These are phyloP conservation scores for Lamellibrachia luymesi DNA, from an alignment of 1,140 invertebrate genomes.

Conservation along the genomic window DNA sequence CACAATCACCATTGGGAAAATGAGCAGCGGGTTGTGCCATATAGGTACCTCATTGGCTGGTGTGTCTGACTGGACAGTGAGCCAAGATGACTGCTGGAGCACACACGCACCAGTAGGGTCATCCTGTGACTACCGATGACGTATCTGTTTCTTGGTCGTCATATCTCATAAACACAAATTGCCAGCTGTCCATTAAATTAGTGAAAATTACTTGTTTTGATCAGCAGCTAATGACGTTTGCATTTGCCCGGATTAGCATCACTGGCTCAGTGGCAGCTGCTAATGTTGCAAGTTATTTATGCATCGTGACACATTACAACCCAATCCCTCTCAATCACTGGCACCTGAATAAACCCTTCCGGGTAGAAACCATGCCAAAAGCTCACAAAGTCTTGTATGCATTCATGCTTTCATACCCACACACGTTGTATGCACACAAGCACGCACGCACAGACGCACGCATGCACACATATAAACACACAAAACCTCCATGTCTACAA, in stretches of 20 bases:
- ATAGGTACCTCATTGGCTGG: no score
- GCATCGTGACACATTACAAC: neutral
- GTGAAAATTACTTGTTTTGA: neutral
- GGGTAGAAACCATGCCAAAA: neutral
- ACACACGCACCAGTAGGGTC: neutral
- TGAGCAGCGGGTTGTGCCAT: no score
- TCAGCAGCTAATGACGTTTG: neutral
- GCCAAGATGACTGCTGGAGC: neutral
- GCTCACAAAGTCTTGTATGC: neutral
- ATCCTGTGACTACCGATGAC: neutral
- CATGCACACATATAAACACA: neutral
- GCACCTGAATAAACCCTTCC: neutral
- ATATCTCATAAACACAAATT: constrained; percentile 1
- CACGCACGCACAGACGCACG: neutral
- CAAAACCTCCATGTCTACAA: neutral
- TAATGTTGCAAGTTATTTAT: neutral
- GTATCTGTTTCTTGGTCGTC: neutral
- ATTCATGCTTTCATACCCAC: neutral
- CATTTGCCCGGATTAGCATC: neutral
- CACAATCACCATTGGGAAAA: no score
- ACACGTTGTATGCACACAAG: neutral
- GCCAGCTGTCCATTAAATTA: neutral
- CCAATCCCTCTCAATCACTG: neutral
- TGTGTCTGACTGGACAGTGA: neutral
- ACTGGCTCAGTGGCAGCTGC: neutral